A percentile compares a stretch with the other conserved stretches of the same genome.
Conservation (phyloP, 2,888 invertebrate species). For the Hanleya hanleyi region DNA sequence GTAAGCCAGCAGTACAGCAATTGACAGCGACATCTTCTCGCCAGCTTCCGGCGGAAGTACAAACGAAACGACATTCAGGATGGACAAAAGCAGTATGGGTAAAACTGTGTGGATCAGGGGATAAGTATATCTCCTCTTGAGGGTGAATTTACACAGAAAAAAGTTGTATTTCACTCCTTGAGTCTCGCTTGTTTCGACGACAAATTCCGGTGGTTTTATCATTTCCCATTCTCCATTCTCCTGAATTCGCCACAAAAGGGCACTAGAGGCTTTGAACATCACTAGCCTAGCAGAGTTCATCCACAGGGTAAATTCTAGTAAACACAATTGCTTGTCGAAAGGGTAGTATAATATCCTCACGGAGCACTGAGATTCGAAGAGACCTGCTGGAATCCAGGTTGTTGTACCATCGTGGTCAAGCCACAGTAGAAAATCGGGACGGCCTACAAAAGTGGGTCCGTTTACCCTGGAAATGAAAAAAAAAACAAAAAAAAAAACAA, state of each 20-base stretch:
- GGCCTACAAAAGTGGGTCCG: background rate
- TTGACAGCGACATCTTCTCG: slow-evolving; percentile 1
- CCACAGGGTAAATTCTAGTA: background rate
- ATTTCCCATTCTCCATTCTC: background rate
- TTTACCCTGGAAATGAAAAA: too few species aligned
- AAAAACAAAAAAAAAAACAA: too few species aligned
- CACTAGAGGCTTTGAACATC: background rate
- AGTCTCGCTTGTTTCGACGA: background rate
- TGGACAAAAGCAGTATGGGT: background rate
- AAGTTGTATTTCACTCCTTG: background rate
- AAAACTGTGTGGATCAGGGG: slow-evolving; percentile 1
- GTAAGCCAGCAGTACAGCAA: background rate
- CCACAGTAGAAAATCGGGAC: background rate
- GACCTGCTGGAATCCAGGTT: background rate
- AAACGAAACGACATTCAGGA: background rate
- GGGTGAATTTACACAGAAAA: background rate
- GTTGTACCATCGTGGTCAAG: background rate
- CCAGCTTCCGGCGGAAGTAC: slow-evolving; percentile 12
- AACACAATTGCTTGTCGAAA: background rate
- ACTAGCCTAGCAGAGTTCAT: background rate
- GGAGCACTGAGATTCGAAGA: background rate
- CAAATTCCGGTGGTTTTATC: background rate
- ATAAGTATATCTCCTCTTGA: background rate
- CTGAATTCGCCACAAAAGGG: background rate
- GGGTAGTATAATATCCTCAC: background rate